phyloP scores from a whole-genome alignment of 2,113 vertebrate species.

The Brienomyrus longianalis region DNA sequence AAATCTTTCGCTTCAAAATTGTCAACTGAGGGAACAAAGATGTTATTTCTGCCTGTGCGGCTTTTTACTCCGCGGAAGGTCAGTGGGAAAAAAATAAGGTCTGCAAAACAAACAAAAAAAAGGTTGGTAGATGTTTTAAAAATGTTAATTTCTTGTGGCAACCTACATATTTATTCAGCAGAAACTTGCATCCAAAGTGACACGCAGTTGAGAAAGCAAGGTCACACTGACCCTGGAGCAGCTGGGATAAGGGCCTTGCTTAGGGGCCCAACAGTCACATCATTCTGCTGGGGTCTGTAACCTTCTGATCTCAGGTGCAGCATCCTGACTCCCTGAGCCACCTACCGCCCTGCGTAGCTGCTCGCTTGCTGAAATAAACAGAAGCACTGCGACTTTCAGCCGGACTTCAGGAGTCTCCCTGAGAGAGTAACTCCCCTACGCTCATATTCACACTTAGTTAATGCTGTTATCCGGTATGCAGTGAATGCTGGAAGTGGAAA shows the following conservation, averaged over 20 bases:
- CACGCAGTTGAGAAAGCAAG: background rate
- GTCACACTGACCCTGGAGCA: background rate
- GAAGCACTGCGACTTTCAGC: background rate
- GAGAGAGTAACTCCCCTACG: background rate
- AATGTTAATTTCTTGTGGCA: background rate
- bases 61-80: background rate
- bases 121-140: background rate
- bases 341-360: background rate
- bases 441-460: background rate
- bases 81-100: background rate
- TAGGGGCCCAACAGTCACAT: background rate
- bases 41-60: background rate
- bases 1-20: background rate
- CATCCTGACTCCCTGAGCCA: background rate
- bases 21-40: background rate
- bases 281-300: background rate
- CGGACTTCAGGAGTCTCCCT: background rate
- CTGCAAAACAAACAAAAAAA: background rate
- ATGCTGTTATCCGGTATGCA: background rate
- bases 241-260: background rate
- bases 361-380: background rate
- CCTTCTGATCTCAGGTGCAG: background rate
- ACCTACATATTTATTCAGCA: background rate
- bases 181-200: background rate
- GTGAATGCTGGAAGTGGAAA: background rate